Evolutionary conservation across 2,888 invertebrate genomes (phyloP), one percentile per base, ranked within the genome.

Genomic region (Ophion ellenae): DNA sequence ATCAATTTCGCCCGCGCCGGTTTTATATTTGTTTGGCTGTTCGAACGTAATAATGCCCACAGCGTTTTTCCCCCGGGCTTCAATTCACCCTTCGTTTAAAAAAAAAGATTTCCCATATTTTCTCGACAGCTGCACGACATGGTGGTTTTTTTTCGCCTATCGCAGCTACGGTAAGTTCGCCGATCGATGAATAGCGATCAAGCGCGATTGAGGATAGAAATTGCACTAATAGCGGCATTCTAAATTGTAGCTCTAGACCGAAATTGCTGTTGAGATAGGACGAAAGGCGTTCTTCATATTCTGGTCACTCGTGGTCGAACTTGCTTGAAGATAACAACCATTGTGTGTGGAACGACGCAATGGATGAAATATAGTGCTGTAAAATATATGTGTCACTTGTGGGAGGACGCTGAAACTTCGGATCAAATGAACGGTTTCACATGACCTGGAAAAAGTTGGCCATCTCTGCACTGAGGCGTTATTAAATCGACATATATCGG

Each of bases 141-240:
- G 11, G 2, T 20, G 4, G 2, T 40, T 47, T 69, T n/a, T 69
- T 69, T 24, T 47, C 24, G 14, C 45, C 45, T 47, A 20, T 20
- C 24, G 2, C 5, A 69, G 24, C 40, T 69, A 24, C 24, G 24
- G 45, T 14, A 24, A 20, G 24, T 69, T 47, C 40, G 10, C 6
- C 69, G 69, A 69, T 69, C 69, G 69, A 69, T 45, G 47, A 20
- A 24, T 2, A 47, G 47, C 47, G 14, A 69, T 69, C 45, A 20
- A 14, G 24, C 57, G 57, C 14, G 6, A 14, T 14, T 20, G n/a
- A 11, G 14, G 67, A 20, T n/a, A 40, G 45, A 40, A 11, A 9
- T 20, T 40, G 67, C 20, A 69, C 20, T 69, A 20, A 45, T 20
- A 20, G 67, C 45, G 17, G 20, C 5, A 28, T 36, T 66, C 14